Base-by-base conservation (phyloP, 2,888 invertebrate species). In the Aethes cnicana region DNA sequence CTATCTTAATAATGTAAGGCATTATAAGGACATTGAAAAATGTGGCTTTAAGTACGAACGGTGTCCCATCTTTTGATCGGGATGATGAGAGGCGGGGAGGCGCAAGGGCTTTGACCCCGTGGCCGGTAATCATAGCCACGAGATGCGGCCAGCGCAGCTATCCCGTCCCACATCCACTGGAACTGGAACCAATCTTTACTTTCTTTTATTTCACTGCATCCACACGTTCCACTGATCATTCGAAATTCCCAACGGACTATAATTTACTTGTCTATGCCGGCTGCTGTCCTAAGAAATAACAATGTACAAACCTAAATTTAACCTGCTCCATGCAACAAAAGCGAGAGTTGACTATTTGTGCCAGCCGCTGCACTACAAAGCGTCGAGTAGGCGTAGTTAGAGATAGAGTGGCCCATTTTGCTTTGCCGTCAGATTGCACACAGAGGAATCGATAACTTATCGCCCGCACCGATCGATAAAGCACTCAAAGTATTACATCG, bases 381-480 rank as follows among this genome's bases (percentile, higher is more conserved):
- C 64, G 62, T 58, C 55, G 60, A 65, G 67, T 68, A 63, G 60
- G 58, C 68, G 63, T 73, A 62, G 69, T 74, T 66, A 66, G 68
- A 69, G 75, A 77, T 80, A 76, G 65, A 73, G 69, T 78, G 84
- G 64, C 83, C 85, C 73, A 84, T 82, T 87, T 67, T 59, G 57
- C 54, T 55, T 61, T 57, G 56, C 62, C 58, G 58, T 37, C 61
- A 41, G 60, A 64, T 61, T 67, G 72, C 72, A 73, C 64, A 70
- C 63, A 64, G 61, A 66, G 63, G 49, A 57, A 56, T 63, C 68
- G 86, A 86, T 85, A 84, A 67, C 64, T 74, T 84, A 85, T 85
- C 84, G 66, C 12, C 55, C 54, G 65, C 62, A 59, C 48, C 72
- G 77, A 85, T 86, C 86, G 76, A 85, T 86, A 82, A 72, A 74